Base-by-base conservation (phyloP, 2,888 invertebrate genomes). In the Chaetogeoica ovagalla region DNA sequence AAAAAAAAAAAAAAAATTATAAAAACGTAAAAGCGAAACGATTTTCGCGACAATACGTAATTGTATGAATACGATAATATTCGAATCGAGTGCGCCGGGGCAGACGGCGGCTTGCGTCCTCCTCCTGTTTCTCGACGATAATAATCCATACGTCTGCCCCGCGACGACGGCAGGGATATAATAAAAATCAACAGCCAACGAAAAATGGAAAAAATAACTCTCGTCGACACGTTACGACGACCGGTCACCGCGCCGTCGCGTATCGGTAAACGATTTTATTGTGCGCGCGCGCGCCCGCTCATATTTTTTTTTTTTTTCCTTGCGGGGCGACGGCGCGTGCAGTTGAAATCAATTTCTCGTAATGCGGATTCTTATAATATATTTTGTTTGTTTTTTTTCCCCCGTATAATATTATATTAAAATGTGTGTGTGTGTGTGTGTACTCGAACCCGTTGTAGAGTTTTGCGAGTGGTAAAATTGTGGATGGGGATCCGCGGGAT, bases 51-150 rank as follows among this genome's bases (percentile, higher is more conserved):
- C 39, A 57, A 57, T 39, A 59, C 3, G 6, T 43, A 63, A 3
- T 9, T 30, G 4, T 30, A 30, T 30, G 4, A 2, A 30, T 30
- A 30, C 30, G 4, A 72, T 76, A 76, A 79, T 79, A 70, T 70
- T 71, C 63, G 62, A 37, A 62, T 79, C 62, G 70, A 79, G 70
- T 79, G 77, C 77, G 15, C 30, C 39, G 23, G 77, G 23, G 77
- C 77, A 79, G 77, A 69, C 75, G 65, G n/a, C n/a, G n/a, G n/a
- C n/a, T 74, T 55, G 30, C 30, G 30, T n/a, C n/a, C 17, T 2
- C 11, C 39, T 17, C 39, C 55, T 74, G 74, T 23, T 75, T 66
- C 8, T 43, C n/a, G 23, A n/a, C 15, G 75, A 75, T 75, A 43
- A 30, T 30, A 75, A 75, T 75, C 75, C 75, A 43, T 57, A 48